A percentile compares a stretch with the other conserved stretches of the same genome.
These are phyloP conservation scores for Arctocebus calabarensis DNA, from an alignment of 2,797 vertebrate genomes.

Conservation along the genomic window DNA sequence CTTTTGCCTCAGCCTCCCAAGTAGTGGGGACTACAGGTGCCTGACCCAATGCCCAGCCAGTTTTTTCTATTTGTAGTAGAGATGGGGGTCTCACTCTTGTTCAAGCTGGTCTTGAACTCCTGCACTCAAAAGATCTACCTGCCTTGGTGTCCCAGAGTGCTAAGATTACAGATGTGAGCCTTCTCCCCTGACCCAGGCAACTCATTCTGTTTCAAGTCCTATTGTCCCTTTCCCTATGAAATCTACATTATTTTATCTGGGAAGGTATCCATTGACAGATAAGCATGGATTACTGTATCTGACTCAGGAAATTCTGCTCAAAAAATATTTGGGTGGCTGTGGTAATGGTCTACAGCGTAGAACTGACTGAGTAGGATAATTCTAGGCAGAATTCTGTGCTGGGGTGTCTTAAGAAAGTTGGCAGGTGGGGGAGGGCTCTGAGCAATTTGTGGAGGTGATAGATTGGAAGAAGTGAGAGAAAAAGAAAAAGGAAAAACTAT, in stretches of 20 bases:
- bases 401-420: neutral
- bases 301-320: conserved; percentile 13
- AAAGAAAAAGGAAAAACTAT: neutral
- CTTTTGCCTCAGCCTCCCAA: too few relatives aligned
- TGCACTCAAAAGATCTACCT: too few relatives aligned
- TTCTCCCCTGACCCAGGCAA: neutral
- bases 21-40: too few relatives aligned
- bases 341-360: neutral
- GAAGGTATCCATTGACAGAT: neutral
- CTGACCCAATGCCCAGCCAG: too few relatives aligned
- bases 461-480: neutral
- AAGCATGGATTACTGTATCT: neutral
- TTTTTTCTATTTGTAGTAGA: too few relatives aligned
- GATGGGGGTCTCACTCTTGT: too few relatives aligned
- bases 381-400: conserved; percentile 6
- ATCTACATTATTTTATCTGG: neutral
- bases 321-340: neutral
- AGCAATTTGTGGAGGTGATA: neutral
- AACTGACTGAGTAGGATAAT: neutral
- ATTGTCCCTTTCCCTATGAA: conserved; percentile 6
- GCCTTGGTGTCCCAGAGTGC: too few relatives aligned
- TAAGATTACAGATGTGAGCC: too few relatives aligned
- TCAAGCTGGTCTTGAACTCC: too few relatives aligned
- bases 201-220: neutral
- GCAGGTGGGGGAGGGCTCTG: neutral